Evolutionary conservation across 1,140 invertebrate species (phyloP), one percentile per base, ranked within the genome.

Genomic region (Hylyphantes graminicola): DNA sequence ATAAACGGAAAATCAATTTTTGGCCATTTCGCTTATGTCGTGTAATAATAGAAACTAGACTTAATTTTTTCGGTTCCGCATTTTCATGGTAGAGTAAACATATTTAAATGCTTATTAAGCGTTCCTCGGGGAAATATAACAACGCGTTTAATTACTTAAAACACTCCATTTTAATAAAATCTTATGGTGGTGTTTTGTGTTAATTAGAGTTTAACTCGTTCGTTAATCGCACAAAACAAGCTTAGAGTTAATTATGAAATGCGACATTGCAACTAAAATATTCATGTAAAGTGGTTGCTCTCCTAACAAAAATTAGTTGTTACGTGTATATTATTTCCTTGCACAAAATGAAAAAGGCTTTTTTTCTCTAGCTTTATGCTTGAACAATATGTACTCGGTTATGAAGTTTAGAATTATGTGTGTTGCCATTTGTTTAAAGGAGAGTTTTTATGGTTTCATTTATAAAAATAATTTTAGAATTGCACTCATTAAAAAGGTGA

Each of bases 101-200:
- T 77, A 77, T 77, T 61, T 19, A 77, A 77, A 77, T 77, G 65
- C 53, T 64, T 77, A 77, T 77, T 76, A 53, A 54, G 75, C 59
- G 17, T 63, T 15, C 50, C 50, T 35, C 11, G 19, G 65, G 65
- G 63, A 21, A 54, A 51, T n/a, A 35, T 77, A 77, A 65, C 35
- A 65, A 54, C 63, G 21, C 54, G 61, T 77, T 77, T 77, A 77
- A 77, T 77, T 77, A 67, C 63, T 55, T 35, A 35, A n/a, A 35
- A 35, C 17, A 67, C 50, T 63, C 21, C 17, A 21, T 6, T 57
- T 65, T 77, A 77, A 64, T 67, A 77, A 76, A 55, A 15, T 10
- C 59, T n/a, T 75, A 48, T 61, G 59, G 63, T 75, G 73, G 63
- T 9, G 73, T 75, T 75, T 63, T 63, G 55, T 59, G 63, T 75